Base-by-base conservation (phyloP, 2,797 vertebrate genomes). In the Diceros bicornis region DNA sequence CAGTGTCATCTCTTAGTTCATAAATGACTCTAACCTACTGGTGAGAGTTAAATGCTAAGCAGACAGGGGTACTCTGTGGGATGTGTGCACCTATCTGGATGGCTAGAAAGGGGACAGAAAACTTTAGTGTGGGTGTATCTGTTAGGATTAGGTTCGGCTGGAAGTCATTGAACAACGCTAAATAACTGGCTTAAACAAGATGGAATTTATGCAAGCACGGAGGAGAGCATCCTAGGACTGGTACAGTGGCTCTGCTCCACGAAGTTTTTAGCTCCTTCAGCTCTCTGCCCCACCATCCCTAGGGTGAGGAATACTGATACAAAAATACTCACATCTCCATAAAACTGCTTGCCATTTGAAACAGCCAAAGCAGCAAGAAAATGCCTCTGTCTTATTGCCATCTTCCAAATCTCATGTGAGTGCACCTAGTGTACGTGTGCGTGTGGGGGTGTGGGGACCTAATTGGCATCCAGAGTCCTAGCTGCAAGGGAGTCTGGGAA, bases 391-490 rank as follows among this genome's bases (percentile, higher is more conserved):
- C 2, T 71, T 17, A 2, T 34, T 50, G 18, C 7, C 16, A 64
- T 11, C 29, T 78, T 74, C 37, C 21, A 64, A 55, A 89, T 29
- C 55, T 74, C 81, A 89, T 41, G 55, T 1, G n/a, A 84, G 18
- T 32, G 6, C 6, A 47, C 64, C 20, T n/a, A n/a, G 2, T 20
- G 20, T 59, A 10, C n/a, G 25, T 61, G n/a, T 41, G 25, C 47
- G 14, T 14, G 5, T 29, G 8, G 9, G 2, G 1, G 1, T 27
- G 3, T 4, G 11, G 18, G 41, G 8, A 8, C 2, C 4, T 37
- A 34, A 89, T 69, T 18, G 74, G n/a, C 16, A 79, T 37, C 12
- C 23, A 96, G 59, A 96, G 87, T 69, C 68, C 79, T 83, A 92
- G 83, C 83, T 93, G 34, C 92, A 96, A 93, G 66, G n/a, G 37